Percentiles rank a stretch among this genome's conserved stretches.
phyloP scores from a whole-genome alignment of 2,113 vertebrate genomes.

The Elephas maximus region DNA sequence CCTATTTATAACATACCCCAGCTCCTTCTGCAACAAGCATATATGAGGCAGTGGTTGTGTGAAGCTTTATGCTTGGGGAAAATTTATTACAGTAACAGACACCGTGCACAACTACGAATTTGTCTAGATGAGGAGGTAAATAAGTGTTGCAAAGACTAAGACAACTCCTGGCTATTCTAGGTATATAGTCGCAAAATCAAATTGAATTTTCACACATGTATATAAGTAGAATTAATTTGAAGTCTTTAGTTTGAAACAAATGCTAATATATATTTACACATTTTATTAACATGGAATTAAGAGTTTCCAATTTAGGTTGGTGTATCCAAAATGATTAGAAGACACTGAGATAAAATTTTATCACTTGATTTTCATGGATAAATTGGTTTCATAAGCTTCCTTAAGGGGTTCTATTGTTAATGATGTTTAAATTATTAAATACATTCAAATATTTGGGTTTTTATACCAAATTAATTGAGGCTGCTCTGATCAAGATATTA shows the following conservation, averaged over 20 bases:
- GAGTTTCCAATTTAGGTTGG: not conserved
- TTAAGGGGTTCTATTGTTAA: not conserved
- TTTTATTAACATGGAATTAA: constrained; percentile 5
- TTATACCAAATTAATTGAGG: not conserved
- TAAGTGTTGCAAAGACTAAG: constrained; percentile 12
- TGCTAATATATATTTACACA: not conserved
- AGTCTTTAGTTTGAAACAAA: not conserved
- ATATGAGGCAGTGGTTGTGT: not conserved
- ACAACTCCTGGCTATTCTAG: not conserved
- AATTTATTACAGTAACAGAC: not conserved
- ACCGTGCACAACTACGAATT: not conserved
- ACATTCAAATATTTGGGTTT: not conserved
- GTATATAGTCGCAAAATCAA: constrained; percentile 1
- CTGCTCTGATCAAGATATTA: not conserved
- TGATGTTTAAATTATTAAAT: not conserved
- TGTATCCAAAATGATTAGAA: constrained; percentile 11
- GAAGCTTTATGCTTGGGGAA: not conserved
- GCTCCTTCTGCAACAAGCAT: not conserved
- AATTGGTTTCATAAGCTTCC: not conserved
- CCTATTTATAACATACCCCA: not conserved
- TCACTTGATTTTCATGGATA: not conserved
- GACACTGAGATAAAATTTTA: not conserved
- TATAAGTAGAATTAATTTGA: constrained; percentile 13
- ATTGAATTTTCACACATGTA: not conserved
- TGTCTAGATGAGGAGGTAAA: not conserved